Evolutionary conservation across 2,797 vertebrate genomes (phyloP).

Genomic region (Crenichthys baileyi): DNA sequence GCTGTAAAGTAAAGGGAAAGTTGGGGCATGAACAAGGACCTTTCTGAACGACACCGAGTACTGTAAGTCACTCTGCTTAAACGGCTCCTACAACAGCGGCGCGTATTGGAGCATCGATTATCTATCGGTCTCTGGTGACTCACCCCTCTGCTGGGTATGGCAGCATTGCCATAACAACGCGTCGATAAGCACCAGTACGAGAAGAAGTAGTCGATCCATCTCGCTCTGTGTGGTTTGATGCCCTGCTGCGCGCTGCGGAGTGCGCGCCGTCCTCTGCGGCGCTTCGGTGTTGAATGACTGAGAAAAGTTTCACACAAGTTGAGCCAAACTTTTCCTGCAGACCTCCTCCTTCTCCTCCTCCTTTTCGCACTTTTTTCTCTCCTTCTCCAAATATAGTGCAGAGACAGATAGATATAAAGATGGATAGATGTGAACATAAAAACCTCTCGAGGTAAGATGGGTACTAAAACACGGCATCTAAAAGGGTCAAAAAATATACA

Average conservation of each 20-base stretch:
- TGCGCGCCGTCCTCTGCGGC: conserved; percentile 34
- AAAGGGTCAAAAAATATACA: conserved; percentile 1
- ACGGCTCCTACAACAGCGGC: background rate
- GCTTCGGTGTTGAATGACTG: conserved; percentile 23
- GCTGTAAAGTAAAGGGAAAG: background rate
- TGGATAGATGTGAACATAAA: background rate
- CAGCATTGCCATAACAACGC: conserved; percentile 71
- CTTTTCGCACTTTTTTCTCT: conserved; percentile 11
- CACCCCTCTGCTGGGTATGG: conserved; percentile 74
- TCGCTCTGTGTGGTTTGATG: conserved; percentile 9
- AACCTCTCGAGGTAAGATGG: background rate
- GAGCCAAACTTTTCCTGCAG: conserved; percentile 27
- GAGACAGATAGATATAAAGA: background rate
- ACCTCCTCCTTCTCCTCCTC: background rate
- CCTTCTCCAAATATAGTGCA: conserved; percentile 8
- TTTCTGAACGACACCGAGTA: background rate
- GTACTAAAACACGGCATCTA: background rate
- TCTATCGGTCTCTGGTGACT: conserved; percentile 41
- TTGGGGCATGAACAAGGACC: conserved; percentile 3
- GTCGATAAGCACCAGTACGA: conserved; percentile 43
- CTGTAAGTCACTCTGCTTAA: background rate
- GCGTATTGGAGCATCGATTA: conserved; percentile 27
- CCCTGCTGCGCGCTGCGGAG: conserved; percentile 24
- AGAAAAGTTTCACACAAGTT: conserved; percentile 53
- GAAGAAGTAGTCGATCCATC: conserved; percentile 50